Conservation (phyloP, 2,797 vertebrate species). For the Notolabrus celidotus region DNA sequence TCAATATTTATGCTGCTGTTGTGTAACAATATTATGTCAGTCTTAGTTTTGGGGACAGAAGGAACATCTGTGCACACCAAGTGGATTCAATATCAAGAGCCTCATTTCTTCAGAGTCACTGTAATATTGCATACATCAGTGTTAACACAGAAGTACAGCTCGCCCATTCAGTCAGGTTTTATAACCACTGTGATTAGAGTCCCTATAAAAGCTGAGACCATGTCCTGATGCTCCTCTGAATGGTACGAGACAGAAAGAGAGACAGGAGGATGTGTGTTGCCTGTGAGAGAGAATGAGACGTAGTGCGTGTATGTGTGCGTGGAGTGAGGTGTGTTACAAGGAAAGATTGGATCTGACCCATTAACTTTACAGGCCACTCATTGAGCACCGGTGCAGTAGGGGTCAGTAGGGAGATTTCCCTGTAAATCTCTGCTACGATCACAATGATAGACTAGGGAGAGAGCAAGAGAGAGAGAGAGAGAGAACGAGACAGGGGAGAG, state of each 20-base stretch:
- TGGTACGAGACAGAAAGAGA: constrained; percentile 35
- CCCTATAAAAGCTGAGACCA: constrained; percentile 52
- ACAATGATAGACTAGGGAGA: constrained; percentile 46
- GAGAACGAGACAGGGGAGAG: background rate
- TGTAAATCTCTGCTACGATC: constrained; percentile 77
- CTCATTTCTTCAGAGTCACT: constrained; percentile 8
- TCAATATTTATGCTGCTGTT: too few species aligned
- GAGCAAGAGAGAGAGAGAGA: background rate
- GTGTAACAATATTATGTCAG: too few species aligned
- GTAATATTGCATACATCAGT: constrained; percentile 28
- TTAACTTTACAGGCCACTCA: constrained; percentile 80
- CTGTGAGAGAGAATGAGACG: constrained; percentile 3
- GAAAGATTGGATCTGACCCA: constrained; percentile 81
- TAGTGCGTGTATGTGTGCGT: constrained; percentile 15
- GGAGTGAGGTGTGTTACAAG: constrained; percentile 68
- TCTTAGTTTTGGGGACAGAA: constrained; percentile 6
- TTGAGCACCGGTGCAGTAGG: constrained; percentile 64
- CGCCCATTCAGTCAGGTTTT: constrained; percentile 53
- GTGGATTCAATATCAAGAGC: constrained; percentile 3
- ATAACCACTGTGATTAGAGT: constrained; percentile 56
- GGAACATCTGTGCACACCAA: background rate
- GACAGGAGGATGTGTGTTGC: constrained; percentile 10
- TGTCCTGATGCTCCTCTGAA: constrained; percentile 47
- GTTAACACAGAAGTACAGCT: constrained; percentile 31
- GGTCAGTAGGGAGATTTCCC: constrained; percentile 73